A percentile compares a stretch with the other conserved stretches of the same genome.
Conservation (phyloP, 2,888 invertebrate species). For the Caenorhabditis sulstoni region DNA sequence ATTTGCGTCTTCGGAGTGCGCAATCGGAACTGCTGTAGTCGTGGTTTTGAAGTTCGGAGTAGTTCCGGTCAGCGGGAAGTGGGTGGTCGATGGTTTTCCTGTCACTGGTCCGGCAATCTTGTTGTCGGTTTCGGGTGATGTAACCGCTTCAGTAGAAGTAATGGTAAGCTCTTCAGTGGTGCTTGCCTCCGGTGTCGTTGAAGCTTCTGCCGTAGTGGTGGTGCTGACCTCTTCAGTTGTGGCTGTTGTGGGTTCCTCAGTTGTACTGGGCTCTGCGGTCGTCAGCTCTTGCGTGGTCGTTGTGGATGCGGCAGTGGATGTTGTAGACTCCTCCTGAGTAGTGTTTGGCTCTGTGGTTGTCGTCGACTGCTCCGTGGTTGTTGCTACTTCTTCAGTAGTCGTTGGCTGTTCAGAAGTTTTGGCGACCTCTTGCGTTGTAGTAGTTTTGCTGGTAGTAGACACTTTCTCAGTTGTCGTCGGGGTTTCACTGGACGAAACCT, state of each 20-base stretch:
- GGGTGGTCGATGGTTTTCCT: slow-evolving; percentile 41
- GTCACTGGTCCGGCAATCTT: slow-evolving; percentile 52
- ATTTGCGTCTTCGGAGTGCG: slow-evolving; percentile 26
- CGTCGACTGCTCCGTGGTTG: neutral
- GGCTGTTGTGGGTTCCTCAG: neutral
- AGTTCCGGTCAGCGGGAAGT: slow-evolving; percentile 26
- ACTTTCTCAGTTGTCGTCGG: slow-evolving; percentile 14
- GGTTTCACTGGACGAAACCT: neutral
- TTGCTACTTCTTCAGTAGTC: slow-evolving; percentile 24
- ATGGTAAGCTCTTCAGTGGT: slow-evolving; percentile 15
- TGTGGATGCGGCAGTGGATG: slow-evolving; percentile 10
- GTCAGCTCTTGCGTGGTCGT: slow-evolving; percentile 7
- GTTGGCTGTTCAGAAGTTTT: neutral
- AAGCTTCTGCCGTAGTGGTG: slow-evolving; percentile 18
- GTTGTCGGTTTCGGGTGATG: slow-evolving; percentile 25
- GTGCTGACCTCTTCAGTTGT: slow-evolving; percentile 30
- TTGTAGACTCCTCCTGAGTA: slow-evolving; percentile 10
- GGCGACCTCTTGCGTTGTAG: slow-evolving; percentile 2
- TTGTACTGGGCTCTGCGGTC: slow-evolving; percentile 7
- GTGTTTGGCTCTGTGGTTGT: slow-evolving; percentile 25
- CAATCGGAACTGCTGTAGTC: slow-evolving; percentile 8
- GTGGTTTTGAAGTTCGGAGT: slow-evolving; percentile 43
- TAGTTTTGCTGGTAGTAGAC: slow-evolving; percentile 23
- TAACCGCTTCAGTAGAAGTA: neutral
- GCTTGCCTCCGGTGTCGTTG: neutral